phyloP scores from a whole-genome alignment of 2,113 vertebrate genomes.

The Pseudorectes ferrugineus region DNA sequence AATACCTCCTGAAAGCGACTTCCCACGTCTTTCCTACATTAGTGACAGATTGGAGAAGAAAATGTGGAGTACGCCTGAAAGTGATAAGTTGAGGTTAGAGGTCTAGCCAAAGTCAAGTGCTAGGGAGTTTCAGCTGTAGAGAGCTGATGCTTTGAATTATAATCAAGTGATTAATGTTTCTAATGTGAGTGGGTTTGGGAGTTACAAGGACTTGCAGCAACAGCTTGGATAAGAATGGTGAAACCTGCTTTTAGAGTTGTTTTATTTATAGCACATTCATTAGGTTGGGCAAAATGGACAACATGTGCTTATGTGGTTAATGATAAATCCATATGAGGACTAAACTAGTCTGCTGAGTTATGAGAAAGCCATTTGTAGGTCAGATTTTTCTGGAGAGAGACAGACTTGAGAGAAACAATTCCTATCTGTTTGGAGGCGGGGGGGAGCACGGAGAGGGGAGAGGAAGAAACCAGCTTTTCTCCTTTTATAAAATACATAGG shows the following conservation, averaged over 20 bases:
- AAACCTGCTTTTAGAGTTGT: constrained; percentile 33
- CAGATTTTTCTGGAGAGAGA: constrained; percentile 28
- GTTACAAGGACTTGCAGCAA: constrained; percentile 32
- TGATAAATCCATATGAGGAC: constrained; percentile 58
- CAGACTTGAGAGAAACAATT: neutral
- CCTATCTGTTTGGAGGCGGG: neutral
- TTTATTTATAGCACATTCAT: constrained; percentile 61
- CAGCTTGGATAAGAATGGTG: constrained; percentile 27
- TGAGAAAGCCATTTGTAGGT: constrained; percentile 35
- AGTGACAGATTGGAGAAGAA: constrained; percentile 8
- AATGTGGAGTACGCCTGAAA: constrained; percentile 6
- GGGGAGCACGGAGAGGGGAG: neutral
- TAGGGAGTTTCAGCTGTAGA: constrained; percentile 51
- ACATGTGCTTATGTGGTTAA: constrained; percentile 61
- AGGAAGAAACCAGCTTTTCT: neutral
- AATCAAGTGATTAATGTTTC: constrained; percentile 57
- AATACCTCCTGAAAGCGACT: constrained; percentile 1
- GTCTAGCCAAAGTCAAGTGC: constrained; percentile 60
- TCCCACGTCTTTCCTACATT: constrained; percentile 4
- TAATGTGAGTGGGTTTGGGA: constrained; percentile 22
- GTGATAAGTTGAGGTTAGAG: constrained; percentile 57
- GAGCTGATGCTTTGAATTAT: constrained; percentile 60
- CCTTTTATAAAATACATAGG: neutral
- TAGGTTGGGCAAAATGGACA: constrained; percentile 41
- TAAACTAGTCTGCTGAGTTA: constrained; percentile 32